Evolutionary conservation across 2,113 vertebrate species (phyloP).

Genomic region (Pelusios castaneus): DNA sequence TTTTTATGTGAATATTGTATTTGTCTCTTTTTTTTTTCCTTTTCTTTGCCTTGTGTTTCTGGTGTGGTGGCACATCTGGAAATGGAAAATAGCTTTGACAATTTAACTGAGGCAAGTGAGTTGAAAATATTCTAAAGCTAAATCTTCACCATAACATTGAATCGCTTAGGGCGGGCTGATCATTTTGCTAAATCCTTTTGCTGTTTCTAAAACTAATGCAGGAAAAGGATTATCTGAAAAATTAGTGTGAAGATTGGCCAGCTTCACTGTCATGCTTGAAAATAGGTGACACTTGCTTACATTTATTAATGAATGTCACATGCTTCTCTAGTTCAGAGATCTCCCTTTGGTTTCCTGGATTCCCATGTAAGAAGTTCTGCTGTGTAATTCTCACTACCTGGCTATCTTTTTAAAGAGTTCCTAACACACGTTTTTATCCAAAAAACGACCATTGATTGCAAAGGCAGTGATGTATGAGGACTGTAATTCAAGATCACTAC

Average conservation of each 20-base stretch:
- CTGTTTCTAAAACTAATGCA: not conserved
- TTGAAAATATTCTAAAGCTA: not conserved
- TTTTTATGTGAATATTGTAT: not conserved
- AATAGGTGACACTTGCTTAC: not conserved
- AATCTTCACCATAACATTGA: not conserved
- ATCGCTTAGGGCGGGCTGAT: not conserved
- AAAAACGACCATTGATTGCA: not conserved
- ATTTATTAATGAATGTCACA: not conserved
- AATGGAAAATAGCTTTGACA: not conserved
- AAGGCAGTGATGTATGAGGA: not conserved
- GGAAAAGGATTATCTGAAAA: not conserved
- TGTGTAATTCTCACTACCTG: not conserved
- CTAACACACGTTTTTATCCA: not conserved
- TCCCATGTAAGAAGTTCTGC: not conserved
- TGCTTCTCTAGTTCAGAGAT: not conserved
- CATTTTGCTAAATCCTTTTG: not conserved
- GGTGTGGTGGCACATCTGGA: not conserved
- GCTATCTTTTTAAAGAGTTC: not conserved
- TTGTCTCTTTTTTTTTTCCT: no score
- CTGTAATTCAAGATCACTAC: not conserved
- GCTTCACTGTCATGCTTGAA: not conserved
- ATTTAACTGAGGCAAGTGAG: not conserved
- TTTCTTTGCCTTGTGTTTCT: not conserved
- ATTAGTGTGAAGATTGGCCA: not conserved
- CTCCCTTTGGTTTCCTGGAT: not conserved